phyloP scores from a whole-genome alignment of 2,888 invertebrate species.

The Drosophila fulvimacula region DNA sequence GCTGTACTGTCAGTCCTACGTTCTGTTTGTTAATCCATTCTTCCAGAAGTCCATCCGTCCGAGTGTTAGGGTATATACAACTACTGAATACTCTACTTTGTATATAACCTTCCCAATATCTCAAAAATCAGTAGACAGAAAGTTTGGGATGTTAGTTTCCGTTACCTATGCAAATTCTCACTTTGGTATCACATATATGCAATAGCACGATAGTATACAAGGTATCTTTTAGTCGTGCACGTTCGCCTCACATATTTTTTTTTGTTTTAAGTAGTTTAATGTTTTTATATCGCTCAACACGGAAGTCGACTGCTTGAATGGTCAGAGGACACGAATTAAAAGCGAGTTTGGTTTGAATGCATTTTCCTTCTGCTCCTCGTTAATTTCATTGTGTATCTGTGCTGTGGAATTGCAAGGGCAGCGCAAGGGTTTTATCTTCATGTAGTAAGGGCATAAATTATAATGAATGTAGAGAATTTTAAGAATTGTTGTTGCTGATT shows the following conservation, averaged over 20 bases:
- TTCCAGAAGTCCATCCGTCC: neutral
- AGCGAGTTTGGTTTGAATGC: slow-evolving; percentile 13
- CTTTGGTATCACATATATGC: neutral
- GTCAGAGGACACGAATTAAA: slow-evolving; percentile 30
- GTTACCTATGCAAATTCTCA: neutral
- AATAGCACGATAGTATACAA: neutral
- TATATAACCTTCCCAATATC: too few species aligned
- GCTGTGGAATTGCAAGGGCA: neutral
- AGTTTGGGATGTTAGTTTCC: too few species aligned
- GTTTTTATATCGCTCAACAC: slow-evolving; percentile 24
- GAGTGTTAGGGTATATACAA: too few species aligned
- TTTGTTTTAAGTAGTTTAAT: neutral
- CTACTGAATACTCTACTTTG: too few species aligned
- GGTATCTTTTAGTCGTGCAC: neutral
- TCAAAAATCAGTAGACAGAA: too few species aligned
- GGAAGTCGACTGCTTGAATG: slow-evolving; percentile 35
- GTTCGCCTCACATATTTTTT: rapidly evolving
- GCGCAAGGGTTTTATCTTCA: neutral
- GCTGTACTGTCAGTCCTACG: too few species aligned
- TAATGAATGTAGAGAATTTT: neutral
- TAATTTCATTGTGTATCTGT: slow-evolving; percentile 1
- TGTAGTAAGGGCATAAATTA: too few species aligned
- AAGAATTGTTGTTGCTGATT: neutral
- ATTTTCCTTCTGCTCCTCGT: slow-evolving; percentile 4
- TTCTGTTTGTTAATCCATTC: too few species aligned